Percentiles rank a stretch among this genome's conserved stretches.
Conservation (phyloP, 2,113 vertebrate species). For the Antennarius striatus region DNA sequence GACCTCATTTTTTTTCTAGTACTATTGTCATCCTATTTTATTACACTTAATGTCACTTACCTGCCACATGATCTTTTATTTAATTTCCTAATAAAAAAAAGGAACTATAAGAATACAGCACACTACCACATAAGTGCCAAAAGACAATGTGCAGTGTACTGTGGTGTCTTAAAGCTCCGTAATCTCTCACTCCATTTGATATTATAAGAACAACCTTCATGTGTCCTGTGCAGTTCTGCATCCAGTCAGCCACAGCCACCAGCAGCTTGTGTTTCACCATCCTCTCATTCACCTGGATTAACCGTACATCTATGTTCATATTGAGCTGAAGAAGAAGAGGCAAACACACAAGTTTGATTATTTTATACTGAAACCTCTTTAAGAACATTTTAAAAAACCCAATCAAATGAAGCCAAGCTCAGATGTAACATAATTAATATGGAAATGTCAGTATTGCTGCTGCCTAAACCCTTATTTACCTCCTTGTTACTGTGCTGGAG, state of each 20-base stretch:
- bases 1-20: neutral
- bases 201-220: constrained; percentile 68
- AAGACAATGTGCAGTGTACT: too few species aligned
- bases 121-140: neutral
- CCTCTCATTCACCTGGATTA: constrained; percentile 79
- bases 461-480: constrained; percentile 37
- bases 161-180: too few species aligned
- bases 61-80: neutral
- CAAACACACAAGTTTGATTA: neutral
- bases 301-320: constrained; percentile 77
- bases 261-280: constrained; percentile 74
- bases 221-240: constrained; percentile 72
- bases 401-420: neutral
- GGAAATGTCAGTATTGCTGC: neutral
- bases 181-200: neutral
- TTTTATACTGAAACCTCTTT: neutral
- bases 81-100: neutral
- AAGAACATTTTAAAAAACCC: neutral
- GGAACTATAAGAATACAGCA: neutral
- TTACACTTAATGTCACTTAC: too few species aligned
- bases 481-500: constrained; percentile 74
- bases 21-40: too few species aligned
- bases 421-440: neutral
- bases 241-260: constrained; percentile 77
- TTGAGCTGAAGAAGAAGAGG: constrained; percentile 70